A percentile compares a stretch with the other conserved stretches of the same genome.
These are phyloP conservation scores for Netelia virgata DNA, from an alignment of 2,888 invertebrate genomes.

Conservation along the genomic window DNA sequence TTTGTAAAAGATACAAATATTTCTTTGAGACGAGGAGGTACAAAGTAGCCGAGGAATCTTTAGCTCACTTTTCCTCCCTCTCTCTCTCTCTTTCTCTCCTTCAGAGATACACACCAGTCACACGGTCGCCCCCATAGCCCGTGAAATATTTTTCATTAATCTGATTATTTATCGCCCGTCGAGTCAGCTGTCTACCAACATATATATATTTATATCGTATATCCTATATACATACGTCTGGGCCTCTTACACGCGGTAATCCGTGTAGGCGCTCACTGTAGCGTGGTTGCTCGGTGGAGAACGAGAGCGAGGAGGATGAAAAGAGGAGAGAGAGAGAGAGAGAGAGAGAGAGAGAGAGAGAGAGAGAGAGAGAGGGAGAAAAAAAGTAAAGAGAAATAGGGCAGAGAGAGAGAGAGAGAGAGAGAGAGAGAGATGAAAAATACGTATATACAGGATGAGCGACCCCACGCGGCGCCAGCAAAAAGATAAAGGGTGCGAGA, in stretches of 20 bases:
- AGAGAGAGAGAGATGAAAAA: slow-evolving; percentile 15
- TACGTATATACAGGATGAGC: slow-evolving; percentile 5
- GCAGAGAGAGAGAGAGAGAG: not conserved
- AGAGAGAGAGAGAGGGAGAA: slow-evolving; percentile 24
- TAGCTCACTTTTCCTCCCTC: not conserved
- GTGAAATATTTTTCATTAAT: slow-evolving; percentile 73
- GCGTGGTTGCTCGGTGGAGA: slow-evolving; percentile 52
- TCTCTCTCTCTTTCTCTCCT: not conserved
- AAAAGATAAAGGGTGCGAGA: slow-evolving; percentile 62
- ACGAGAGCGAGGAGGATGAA: slow-evolving; percentile 1
- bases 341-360: not conserved
- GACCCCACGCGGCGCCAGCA: slow-evolving; percentile 14
- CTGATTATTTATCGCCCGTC: slow-evolving; percentile 71
- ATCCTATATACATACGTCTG: slow-evolving; percentile 1
- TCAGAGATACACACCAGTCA: not conserved
- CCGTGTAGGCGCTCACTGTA: slow-evolving; percentile 66
- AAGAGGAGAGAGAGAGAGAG: not conserved
- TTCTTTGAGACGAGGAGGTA: not conserved
- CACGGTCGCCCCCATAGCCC: slow-evolving; percentile 14
- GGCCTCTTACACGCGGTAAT: slow-evolving; percentile 68
- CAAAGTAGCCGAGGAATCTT: not conserved
- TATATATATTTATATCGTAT: not conserved
- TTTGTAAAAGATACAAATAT: not conserved
- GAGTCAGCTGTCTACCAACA: slow-evolving; percentile 45
- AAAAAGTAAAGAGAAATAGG: not conserved